Conservation (phyloP, 1,140 invertebrate genomes). For the Drosophila pruinosa region DNA sequence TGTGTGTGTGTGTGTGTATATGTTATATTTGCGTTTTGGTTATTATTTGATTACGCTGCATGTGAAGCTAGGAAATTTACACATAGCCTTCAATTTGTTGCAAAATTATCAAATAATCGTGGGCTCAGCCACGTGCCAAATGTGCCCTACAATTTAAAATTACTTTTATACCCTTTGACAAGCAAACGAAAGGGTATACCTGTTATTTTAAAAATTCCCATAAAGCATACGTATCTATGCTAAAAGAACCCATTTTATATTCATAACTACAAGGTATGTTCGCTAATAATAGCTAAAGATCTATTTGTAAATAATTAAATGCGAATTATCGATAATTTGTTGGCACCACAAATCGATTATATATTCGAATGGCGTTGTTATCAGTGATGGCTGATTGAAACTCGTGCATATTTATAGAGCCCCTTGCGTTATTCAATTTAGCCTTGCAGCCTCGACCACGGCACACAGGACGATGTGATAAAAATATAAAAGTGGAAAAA, state of each 20-base stretch:
- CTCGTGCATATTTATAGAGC: neutral
- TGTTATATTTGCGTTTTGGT: constrained; percentile 25
- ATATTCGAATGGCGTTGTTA: neutral
- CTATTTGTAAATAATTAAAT: neutral
- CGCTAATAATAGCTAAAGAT: neutral
- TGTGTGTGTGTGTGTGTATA: constrained; percentile 12
- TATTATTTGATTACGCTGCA: constrained; percentile 59
- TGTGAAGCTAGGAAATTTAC: constrained; percentile 5
- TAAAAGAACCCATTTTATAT: neutral
- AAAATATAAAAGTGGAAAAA: neutral
- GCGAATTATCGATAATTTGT: constrained; percentile 1
- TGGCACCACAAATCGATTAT: neutral
- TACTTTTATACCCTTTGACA: neutral
- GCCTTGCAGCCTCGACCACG: too few species aligned
- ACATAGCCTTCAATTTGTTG: constrained; percentile 3
- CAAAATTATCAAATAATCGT: constrained; percentile 1
- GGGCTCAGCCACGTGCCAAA: constrained; percentile 27
- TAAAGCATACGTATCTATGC: neutral
- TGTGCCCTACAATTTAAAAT: constrained; percentile 15
- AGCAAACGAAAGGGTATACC: neutral
- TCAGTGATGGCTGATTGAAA: neutral
- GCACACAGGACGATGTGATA: neutral
- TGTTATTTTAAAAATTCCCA: neutral
- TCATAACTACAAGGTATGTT: neutral
- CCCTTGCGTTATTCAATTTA: neutral